These are phyloP conservation scores for Cheilosia grossa DNA, from an alignment of 2,888 invertebrate species.

Conservation along the genomic window DNA sequence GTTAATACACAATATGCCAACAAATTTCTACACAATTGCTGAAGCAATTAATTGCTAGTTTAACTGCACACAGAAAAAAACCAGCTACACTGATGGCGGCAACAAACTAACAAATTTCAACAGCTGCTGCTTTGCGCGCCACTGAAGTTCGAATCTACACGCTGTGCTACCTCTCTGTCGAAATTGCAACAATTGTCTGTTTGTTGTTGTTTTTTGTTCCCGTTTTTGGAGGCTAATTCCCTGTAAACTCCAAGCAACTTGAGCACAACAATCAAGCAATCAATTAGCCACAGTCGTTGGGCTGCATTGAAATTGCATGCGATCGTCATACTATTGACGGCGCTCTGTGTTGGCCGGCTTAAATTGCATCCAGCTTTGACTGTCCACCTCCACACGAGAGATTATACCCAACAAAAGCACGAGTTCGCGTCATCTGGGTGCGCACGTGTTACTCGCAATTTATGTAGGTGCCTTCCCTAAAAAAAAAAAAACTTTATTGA, in stretches of 20 bases:
- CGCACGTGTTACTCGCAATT: conserved; percentile 45
- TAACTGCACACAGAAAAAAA: conserved; percentile 10
- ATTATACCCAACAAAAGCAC: conserved; percentile 57
- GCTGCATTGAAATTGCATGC: conserved; percentile 74
- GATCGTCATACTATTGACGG: conserved; percentile 48
- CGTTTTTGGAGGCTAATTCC: conserved; percentile 43
- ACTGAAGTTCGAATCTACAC: conserved; percentile 36
- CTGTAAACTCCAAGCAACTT: conserved; percentile 45
- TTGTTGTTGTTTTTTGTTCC: conserved; percentile 17
- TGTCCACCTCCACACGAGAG: conserved; percentile 54
- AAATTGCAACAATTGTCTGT: conserved; percentile 64
- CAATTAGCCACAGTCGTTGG: conserved; percentile 71
- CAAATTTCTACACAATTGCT: conserved; percentile 69
- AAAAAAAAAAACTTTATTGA: conserved; percentile 22
- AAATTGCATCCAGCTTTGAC: conserved; percentile 47
- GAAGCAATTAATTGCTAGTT: conserved; percentile 71
- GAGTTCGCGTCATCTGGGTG: conserved; percentile 50
- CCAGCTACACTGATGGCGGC: conserved; percentile 8
- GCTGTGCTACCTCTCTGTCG: conserved; percentile 31
- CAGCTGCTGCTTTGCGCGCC: conserved; percentile 49
- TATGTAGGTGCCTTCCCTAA: conserved; percentile 22
- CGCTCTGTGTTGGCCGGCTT: conserved; percentile 17
- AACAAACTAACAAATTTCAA: conserved; percentile 56
- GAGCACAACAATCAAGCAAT: conserved; percentile 70
- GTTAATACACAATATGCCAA: conserved; percentile 27